These are phyloP conservation scores for Bergia puertoricense DNA, from an alignment of 92 coral and sea anemone genomes.

Conservation along the genomic window DNA sequence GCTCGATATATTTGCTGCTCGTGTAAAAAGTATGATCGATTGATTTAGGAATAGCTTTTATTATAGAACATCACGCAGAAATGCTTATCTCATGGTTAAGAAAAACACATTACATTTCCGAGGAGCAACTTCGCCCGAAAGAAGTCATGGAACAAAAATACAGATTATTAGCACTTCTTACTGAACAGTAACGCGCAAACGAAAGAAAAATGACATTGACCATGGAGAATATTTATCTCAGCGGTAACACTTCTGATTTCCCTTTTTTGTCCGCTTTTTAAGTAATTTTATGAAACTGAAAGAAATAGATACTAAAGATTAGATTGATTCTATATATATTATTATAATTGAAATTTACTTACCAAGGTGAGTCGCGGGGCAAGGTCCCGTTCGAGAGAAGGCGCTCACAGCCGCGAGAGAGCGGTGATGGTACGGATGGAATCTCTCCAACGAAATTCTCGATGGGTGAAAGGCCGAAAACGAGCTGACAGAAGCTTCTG, in stretches of 20 bases:
- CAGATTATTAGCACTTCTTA: not conserved
- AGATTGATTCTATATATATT: not conserved
- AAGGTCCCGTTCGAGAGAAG: slow-evolving; percentile 56
- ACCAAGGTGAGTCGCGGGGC: slow-evolving; percentile 63
- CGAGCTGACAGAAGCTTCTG: slow-evolving; percentile 42
- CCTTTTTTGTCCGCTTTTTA: not conserved
- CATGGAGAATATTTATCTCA: no score
- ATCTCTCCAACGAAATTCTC: slow-evolving; percentile 71
- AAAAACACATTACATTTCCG: no score
- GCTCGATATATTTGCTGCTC: not conserved
- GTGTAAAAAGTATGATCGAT: not conserved
- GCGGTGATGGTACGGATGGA: slow-evolving; percentile 77
- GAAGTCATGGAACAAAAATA: not conserved
- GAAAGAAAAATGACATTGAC: not conserved
- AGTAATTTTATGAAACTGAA: not conserved
- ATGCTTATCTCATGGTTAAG: not conserved
- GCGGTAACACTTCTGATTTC: not conserved
- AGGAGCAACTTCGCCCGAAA: no score
- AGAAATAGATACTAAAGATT: not conserved
- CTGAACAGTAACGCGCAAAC: not conserved
- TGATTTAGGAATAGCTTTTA: no score
- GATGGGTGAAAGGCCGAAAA: slow-evolving; percentile 53
- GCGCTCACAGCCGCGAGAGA: slow-evolving; percentile 68
- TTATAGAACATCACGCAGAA: not conserved
- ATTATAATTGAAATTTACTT: slow-evolving; percentile 15